A percentile compares a stretch with the other conserved stretches of the same genome.
Evolutionary conservation across 2,888 invertebrate genomes (phyloP).

Genomic region (Mimas tiliae): DNA sequence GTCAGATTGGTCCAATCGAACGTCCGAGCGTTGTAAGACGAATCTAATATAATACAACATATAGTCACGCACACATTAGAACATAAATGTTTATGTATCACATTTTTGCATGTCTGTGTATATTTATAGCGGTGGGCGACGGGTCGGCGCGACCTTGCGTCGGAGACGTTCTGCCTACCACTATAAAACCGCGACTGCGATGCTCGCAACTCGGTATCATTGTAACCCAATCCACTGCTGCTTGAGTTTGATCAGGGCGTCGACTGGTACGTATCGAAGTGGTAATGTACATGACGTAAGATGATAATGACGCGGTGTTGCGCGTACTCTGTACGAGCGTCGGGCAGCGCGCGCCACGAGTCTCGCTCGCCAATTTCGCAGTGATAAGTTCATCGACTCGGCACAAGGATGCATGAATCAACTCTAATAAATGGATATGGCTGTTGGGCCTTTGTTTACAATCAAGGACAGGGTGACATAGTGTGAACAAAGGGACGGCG

Average conservation of each 20-base stretch:
- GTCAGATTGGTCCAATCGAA: constrained; percentile 42
- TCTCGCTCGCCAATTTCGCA: constrained; percentile 80
- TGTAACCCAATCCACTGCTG: constrained; percentile 37
- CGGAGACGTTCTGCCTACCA: constrained; percentile 66
- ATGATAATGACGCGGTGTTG: constrained; percentile 28
- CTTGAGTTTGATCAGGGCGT: constrained; percentile 28
- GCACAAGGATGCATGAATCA: constrained; percentile 63
- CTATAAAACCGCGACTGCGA: constrained; percentile 29
- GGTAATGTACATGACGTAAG: constrained; percentile 28
- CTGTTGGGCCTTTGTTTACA: constrained; percentile 50
- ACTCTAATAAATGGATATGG: constrained; percentile 62
- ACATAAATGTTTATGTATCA: constrained; percentile 69
- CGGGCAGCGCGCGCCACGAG: constrained; percentile 63
- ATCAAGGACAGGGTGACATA: constrained; percentile 37
- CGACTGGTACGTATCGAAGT: constrained; percentile 3
- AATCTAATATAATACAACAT: constrained; percentile 44
- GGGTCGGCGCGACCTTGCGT: constrained; percentile 75
- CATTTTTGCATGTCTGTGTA: constrained; percentile 80
- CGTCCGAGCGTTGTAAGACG: constrained; percentile 41
- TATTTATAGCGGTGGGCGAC: constrained; percentile 80
- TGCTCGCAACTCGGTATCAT: constrained; percentile 30
- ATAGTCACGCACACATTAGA: constrained; percentile 59
- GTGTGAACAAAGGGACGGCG: constrained; percentile 20
- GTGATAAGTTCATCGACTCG: constrained; percentile 80
- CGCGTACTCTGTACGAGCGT: constrained; percentile 41